A percentile compares a stretch with the other conserved stretches of the same genome.
Conservation (phyloP, 2,113 vertebrate species). For the Podarcis cretensis region DNA sequence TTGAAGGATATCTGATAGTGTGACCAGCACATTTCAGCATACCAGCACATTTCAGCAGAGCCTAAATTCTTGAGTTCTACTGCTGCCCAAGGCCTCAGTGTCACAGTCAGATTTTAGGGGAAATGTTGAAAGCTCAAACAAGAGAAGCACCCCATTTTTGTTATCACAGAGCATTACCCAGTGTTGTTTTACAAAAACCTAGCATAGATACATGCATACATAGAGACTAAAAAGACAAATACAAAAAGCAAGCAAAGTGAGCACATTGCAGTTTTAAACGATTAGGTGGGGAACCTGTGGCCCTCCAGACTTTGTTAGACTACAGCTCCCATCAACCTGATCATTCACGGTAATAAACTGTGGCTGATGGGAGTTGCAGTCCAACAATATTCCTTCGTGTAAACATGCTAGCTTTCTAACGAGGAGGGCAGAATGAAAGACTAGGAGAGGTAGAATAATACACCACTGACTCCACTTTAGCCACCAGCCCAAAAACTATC, state of each 20-base stretch:
- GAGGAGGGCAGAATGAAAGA: neutral
- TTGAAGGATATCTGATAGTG: neutral
- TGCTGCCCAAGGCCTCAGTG: neutral
- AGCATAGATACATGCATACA: neutral
- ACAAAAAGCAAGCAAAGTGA: neutral
- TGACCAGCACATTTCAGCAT: neutral
- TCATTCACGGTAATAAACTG: too few species aligned
- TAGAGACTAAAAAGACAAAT: neutral
- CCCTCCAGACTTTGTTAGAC: too few species aligned
- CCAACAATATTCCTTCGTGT: too few species aligned
- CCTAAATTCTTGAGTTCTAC: neutral
- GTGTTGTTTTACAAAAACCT: neutral
- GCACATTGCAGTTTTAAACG: neutral
- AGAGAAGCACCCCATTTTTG: neutral
- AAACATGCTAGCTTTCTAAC: neutral
- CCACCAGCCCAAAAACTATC: too few species aligned
- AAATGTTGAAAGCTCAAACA: neutral
- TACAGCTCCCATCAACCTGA: too few species aligned
- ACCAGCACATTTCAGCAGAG: neutral
- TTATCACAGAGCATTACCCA: neutral
- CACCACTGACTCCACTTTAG: neutral
- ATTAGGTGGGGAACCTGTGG: neutral
- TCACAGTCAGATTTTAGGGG: fast-evolving
- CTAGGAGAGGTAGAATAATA: neutral
- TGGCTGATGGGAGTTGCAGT: too few species aligned